Conservation (phyloP, 2,113 vertebrate genomes). For the Caloenas nicobarica region DNA sequence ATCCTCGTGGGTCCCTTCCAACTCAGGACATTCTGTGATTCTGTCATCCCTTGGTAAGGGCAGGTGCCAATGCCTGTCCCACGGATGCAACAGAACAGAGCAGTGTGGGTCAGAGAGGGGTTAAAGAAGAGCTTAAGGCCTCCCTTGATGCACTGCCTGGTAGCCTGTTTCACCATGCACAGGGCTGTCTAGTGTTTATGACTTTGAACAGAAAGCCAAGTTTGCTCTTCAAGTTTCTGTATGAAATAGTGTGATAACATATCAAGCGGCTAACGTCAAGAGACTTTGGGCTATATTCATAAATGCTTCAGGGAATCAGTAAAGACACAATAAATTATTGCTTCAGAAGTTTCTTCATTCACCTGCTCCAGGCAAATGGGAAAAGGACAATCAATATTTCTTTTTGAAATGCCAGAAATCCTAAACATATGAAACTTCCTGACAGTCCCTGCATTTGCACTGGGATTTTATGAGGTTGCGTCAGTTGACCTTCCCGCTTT, state of each 20-base stretch:
- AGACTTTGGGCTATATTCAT: conserved; percentile 44
- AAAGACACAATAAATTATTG: conserved; percentile 53
- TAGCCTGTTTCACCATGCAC: background rate
- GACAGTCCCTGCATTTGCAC: conserved; percentile 23
- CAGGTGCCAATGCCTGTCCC: background rate
- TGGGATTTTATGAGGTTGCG: conserved; percentile 29
- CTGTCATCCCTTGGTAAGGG: background rate
- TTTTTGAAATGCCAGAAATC: conserved; percentile 56
- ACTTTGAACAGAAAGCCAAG: conserved; percentile 3
- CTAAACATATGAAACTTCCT: conserved; percentile 28
- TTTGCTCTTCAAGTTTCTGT: background rate
- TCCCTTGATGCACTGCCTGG: background rate
- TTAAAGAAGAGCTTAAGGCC: background rate
- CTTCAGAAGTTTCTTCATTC: conserved; percentile 50
- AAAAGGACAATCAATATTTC: conserved; percentile 53
- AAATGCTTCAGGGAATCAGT: conserved; percentile 41
- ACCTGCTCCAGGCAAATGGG: conserved; percentile 53
- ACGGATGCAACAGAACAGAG: background rate
- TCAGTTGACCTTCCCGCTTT: conserved; percentile 27
- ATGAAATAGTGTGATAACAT: conserved; percentile 37
- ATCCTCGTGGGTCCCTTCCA: too few relatives aligned
- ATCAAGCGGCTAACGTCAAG: conserved; percentile 24
- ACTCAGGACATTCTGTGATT: too few relatives aligned
- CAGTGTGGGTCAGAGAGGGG: background rate
- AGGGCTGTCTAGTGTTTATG: background rate